phyloP scores from a whole-genome alignment of 2,797 vertebrate genomes.

The Melopsittacus undulatus region DNA sequence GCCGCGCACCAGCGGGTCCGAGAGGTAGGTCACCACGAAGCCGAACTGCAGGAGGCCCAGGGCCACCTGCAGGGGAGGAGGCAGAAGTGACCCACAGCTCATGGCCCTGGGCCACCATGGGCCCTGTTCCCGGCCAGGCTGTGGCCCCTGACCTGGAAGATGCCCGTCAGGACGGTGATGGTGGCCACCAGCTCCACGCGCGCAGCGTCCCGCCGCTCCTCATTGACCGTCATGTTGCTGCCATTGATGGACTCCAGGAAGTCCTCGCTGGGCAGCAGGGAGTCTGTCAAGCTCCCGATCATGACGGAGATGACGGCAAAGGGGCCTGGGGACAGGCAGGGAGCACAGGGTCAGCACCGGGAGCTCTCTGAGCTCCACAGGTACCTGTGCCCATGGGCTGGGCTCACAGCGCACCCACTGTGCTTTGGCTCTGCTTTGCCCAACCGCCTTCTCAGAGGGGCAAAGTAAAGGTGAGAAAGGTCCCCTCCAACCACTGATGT shows the following conservation, averaged over 20 bases:
- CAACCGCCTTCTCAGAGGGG: neutral
- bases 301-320: slow-evolving; percentile 96
- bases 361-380: neutral
- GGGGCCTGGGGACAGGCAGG: slow-evolving; percentile 80
- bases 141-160: slow-evolving; percentile 86
- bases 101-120: rapidly evolving
- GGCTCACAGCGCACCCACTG: neutral
- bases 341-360: neutral
- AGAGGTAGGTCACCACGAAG: slow-evolving; percentile 95
- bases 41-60: slow-evolving; percentile 90
- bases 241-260: slow-evolving; percentile 76
- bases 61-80: slow-evolving; percentile 76
- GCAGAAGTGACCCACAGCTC: neutral
- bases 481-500: rapidly evolving
- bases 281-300: slow-evolving; percentile 92
- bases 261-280: slow-evolving; percentile 79
- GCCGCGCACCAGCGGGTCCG: slow-evolving; percentile 89
- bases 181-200: slow-evolving; percentile 89
- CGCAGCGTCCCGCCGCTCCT: slow-evolving; percentile 72
- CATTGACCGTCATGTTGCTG: slow-evolving; percentile 69
- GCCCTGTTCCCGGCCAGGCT: neutral
- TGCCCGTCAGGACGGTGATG: slow-evolving; percentile 87
- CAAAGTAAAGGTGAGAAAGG: neutral
- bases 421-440: neutral
- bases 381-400: neutral